Evolutionary conservation across 2,797 vertebrate species (phyloP), one percentile per base, ranked within the genome.

Genomic region (Pseudochirops cupreus): DNA sequence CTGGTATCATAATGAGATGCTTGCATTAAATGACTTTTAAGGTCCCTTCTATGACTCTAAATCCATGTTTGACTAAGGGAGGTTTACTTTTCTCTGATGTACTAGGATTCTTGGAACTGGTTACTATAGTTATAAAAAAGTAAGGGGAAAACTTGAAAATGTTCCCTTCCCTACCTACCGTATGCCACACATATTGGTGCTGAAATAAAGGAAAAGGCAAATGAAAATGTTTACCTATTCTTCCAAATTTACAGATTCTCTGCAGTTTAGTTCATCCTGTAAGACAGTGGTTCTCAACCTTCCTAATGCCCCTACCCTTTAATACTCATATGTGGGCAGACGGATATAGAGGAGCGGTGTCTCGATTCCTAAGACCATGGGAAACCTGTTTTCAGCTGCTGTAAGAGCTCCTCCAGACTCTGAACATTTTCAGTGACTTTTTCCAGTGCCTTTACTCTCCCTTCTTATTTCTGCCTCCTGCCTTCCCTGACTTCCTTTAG

Each of bases 111-210:
- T 91, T 13, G 39, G 39, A 53, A 18, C 1, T 1, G 29, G 0
- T 3, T 4, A 54, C 39, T n/a, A 4, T 6, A 0, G 13, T 0
- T 4, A 1, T 21, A 6, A 26, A 26, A 26, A 4, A 1, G 0
- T 14, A 18, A 54, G 18, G 12, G 4, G 14, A n/a, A n/a, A 31
- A 1, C 74, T 24, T 4, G 56, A 59, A 53, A 46, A 3, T 55
- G 5, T 10, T 29, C 53, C 7, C n/a, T 26, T 10, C 5, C 33
- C 91, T 7, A 21, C 54, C 54, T 21, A 0, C 13, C 16, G 4
- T 5, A 12, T 89, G 18, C 28, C 16, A 33, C 87, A 5, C 39
- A 29, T 13, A 52, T 0, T 24, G 31, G 31, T 14, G 29, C 14
- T 0, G 11, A 89, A 24, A 50, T 29, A 91, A 56, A 91, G 33